phyloP scores from a whole-genome alignment of 2,797 vertebrate species.

The Lepidocolaptes lacrymiger region DNA sequence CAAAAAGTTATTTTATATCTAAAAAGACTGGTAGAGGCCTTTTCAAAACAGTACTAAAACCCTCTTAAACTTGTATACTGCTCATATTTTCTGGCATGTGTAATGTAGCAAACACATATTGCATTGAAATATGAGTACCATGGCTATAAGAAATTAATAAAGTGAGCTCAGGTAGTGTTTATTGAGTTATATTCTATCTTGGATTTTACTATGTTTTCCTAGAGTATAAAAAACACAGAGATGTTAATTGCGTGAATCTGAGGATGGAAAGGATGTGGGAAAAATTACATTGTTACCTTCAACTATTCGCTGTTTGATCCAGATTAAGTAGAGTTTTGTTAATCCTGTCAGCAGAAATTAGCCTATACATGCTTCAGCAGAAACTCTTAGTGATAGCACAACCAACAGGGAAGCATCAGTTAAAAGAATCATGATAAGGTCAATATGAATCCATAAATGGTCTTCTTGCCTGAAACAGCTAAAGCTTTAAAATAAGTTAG shows the following conservation, averaged over 20 bases:
- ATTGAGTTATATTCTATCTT: not conserved
- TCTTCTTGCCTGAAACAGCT: not conserved
- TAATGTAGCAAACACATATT: not conserved
- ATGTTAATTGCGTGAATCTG: not conserved
- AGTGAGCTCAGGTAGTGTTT: not conserved
- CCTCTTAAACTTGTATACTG: not conserved
- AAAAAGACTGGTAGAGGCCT: not conserved
- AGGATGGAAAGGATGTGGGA: not conserved
- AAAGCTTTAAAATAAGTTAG: not conserved
- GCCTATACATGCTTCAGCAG: not conserved
- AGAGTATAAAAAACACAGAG: not conserved
- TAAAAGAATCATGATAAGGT: not conserved
- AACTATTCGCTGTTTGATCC: not conserved
- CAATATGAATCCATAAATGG: not conserved
- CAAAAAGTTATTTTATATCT: not conserved
- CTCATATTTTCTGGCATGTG: fast-evolving
- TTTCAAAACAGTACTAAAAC: not conserved
- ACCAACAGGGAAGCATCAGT: not conserved
- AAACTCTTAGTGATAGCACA: not conserved
- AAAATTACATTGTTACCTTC: not conserved
- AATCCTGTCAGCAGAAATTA: conserved; percentile 18
- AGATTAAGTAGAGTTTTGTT: conserved; percentile 2
- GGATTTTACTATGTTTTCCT: not conserved
- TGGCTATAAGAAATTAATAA: not conserved
- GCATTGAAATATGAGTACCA: not conserved